phyloP scores from a whole-genome alignment of 2,888 invertebrate species.

The Octonoba sinensis region DNA sequence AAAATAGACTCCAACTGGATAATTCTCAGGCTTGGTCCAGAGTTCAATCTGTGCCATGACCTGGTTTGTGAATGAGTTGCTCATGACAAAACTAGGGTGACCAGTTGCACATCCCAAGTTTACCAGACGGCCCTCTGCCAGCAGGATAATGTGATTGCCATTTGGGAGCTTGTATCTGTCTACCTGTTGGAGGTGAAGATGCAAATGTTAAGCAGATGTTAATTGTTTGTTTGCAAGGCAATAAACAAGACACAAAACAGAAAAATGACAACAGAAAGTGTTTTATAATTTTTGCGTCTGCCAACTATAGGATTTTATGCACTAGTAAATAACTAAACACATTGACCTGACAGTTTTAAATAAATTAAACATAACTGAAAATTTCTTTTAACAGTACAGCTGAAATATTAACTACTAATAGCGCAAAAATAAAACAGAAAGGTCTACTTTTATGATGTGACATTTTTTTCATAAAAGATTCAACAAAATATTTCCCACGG shows the following conservation, averaged over 20 bases:
- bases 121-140: constrained; percentile 96
- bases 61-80: constrained; percentile 98
- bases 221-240: background rate
- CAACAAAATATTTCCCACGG: too few relatives aligned
- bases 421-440: too few relatives aligned
- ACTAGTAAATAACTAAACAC: too few relatives aligned
- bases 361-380: too few relatives aligned
- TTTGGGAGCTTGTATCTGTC: constrained; percentile 91
- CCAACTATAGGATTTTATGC: too few relatives aligned
- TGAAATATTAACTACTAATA: too few relatives aligned
- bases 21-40: constrained; percentile 89
- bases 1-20: constrained; percentile 90
- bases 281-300: background rate
- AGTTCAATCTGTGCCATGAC: constrained; percentile 98
- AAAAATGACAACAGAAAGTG: background rate
- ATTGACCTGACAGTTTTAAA: too few relatives aligned
- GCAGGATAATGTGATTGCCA: constrained; percentile 91
- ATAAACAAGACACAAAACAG: background rate
- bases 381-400: too few relatives aligned
- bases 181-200: constrained; percentile 72
- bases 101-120: constrained; percentile 99
- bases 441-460: too few relatives aligned
- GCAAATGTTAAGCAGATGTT: background rate
- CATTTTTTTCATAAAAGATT: too few relatives aligned
- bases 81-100: constrained; percentile 99